phyloP scores from a whole-genome alignment of 2,888 invertebrate species.

The Meteorus cinctellus region DNA sequence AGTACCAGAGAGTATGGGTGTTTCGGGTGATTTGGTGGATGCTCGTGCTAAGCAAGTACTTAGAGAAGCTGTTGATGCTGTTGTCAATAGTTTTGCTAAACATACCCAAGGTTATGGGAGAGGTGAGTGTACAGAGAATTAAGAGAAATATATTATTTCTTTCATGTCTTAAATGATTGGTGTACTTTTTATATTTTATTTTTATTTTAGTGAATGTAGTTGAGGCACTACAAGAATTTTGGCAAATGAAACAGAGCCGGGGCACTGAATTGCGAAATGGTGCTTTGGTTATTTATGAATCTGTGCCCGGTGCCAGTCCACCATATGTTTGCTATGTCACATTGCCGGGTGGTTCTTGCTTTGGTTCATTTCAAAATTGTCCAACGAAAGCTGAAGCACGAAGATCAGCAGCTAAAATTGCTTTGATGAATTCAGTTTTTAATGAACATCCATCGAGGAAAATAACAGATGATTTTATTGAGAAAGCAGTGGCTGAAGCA shows the following conservation, averaged over 20 bases:
- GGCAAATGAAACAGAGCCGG: constrained; percentile 96
- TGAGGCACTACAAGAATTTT: constrained; percentile 96
- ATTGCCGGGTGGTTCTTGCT: constrained; percentile 95
- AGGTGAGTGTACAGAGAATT: constrained; percentile 74
- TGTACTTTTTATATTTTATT: constrained; percentile 10
- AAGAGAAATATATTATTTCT: constrained; percentile 53
- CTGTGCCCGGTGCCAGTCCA: constrained; percentile 91
- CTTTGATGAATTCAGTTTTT: constrained; percentile 96
- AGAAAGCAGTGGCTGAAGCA: constrained; percentile 95
- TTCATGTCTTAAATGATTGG: not conserved
- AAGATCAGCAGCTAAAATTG: constrained; percentile 95
- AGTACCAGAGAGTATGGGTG: constrained; percentile 70
- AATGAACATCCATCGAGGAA: constrained; percentile 95
- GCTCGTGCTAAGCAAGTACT: constrained; percentile 77
- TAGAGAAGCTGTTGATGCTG: constrained; percentile 83
- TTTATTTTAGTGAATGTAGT: constrained; percentile 89
- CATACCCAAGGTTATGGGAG: constrained; percentile 82
- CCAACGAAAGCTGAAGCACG: constrained; percentile 96
- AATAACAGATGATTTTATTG: constrained; percentile 95
- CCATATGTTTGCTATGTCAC: constrained; percentile 97
- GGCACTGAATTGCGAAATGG: constrained; percentile 90
- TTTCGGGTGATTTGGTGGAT: constrained; percentile 73
- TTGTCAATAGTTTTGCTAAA: constrained; percentile 83
- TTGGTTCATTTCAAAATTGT: constrained; percentile 96
- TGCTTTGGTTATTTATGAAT: constrained; percentile 95